phyloP scores from a whole-genome alignment of 2,888 invertebrate species.

The Ectemnius continuus region DNA sequence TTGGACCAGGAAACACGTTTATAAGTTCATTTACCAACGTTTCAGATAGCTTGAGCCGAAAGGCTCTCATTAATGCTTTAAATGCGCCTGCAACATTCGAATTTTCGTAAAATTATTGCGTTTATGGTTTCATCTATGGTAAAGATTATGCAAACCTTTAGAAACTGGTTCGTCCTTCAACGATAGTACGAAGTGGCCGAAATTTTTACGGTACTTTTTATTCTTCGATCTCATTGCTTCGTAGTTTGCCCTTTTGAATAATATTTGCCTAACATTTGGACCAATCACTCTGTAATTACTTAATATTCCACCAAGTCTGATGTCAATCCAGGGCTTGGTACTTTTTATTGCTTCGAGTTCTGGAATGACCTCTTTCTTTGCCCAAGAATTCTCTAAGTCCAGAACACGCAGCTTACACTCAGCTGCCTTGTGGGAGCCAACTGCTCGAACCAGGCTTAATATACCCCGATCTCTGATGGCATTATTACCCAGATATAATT shows the following conservation, averaged over 20 bases:
- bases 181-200: constrained; percentile 77
- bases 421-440: constrained; percentile 66
- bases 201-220: constrained; percentile 74
- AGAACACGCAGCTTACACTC: constrained; percentile 74
- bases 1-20: constrained; percentile 61
- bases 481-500: constrained; percentile 79
- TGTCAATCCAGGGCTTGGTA: constrained; percentile 63
- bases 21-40: constrained; percentile 68
- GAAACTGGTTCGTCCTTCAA: constrained; percentile 70
- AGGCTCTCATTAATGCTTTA: constrained; percentile 70
- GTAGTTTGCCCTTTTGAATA: constrained; percentile 79
- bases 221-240: constrained; percentile 79
- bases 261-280: constrained; percentile 77
- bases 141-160: constrained; percentile 47
- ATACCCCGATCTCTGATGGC: constrained; percentile 77
- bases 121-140: background rate
- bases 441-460: constrained; percentile 75
- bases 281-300: constrained; percentile 78
- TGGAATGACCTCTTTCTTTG: constrained; percentile 75
- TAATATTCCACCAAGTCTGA: constrained; percentile 78
- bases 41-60: constrained; percentile 72
- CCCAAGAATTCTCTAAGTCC: constrained; percentile 79
- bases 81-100: constrained; percentile 69
- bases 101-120: background rate
- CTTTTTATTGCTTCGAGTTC: constrained; percentile 47